Conservation (phyloP, 2,797 vertebrate species). For the Dipus sagitta region DNA sequence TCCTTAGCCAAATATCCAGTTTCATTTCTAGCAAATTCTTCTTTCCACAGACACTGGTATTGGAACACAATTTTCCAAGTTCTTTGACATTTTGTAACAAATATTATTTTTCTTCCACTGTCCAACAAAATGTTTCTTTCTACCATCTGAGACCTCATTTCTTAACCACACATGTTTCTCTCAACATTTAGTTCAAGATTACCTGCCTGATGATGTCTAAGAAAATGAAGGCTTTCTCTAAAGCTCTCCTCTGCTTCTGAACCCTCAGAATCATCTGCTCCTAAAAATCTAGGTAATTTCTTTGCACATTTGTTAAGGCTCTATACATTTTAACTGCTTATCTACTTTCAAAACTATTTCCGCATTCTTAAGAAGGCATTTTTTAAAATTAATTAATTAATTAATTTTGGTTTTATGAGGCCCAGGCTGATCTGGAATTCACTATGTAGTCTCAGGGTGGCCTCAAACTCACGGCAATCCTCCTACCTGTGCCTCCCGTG, state of each 20-base stretch:
- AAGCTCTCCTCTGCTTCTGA: background rate
- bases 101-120: background rate
- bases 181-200: background rate
- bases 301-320: background rate
- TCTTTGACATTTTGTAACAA: background rate
- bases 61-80: background rate
- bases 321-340: rapidly evolving
- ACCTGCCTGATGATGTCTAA: background rate
- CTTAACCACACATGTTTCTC: background rate
- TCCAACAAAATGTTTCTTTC: background rate
- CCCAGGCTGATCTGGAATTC: too few relatives aligned
- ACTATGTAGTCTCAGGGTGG: too few relatives aligned
- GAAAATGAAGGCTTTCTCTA: background rate
- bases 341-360: background rate
- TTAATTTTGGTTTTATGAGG: too few relatives aligned
- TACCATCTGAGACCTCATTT: background rate
- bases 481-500: too few relatives aligned
- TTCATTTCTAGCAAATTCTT: background rate
- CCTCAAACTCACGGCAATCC: too few relatives aligned
- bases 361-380: background rate
- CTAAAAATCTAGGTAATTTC: background rate
- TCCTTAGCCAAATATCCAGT: background rate
- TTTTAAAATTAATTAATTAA: background rate
- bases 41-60: background rate
- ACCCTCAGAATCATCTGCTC: background rate